Evolutionary conservation across 1,140 invertebrate genomes (phyloP), one percentile per base, ranked within the genome.

Genomic region (Caenorhabditis inopinata): DNA sequence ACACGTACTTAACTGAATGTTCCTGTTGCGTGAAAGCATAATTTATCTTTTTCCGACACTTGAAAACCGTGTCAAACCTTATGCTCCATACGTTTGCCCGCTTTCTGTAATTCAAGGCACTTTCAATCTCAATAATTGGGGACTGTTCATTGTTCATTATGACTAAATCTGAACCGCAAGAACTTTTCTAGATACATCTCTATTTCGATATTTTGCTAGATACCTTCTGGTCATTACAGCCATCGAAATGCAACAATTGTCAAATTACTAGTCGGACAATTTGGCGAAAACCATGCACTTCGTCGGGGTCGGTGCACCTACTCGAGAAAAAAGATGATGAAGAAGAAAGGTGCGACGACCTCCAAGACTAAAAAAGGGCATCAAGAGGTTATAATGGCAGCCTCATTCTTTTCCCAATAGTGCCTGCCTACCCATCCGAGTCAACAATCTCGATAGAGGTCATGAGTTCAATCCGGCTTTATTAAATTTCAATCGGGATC

Each of bases 381-480:
- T 68, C 58, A 68, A 68, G 58, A 38, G 58, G 58, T 68, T 68
- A 68, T 68, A 68, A 68, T 68, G 58, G 58, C 58, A 68, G 32
- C 58, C 32, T 29, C 53, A 58, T 58, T 68, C 58, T 42, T 21
- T 68, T 68, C 27, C 6, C 21, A 23, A 25, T 21, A 32, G 58
- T 68, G 58, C 38, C 58, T 68, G 38, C 29, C 58, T 68, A 68
- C 29, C 58, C 58, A 68, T 68, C 58, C 58, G 58, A 68, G 58
- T 68, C 58, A 68, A 68, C 58, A 68, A 68, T 68, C 58, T 68
- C 58, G 21, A 68, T 42, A 68, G 38, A 68, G 58, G 58, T 42
- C 58, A 68, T 42, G 58, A 68, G n/a, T 68, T 68, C n/a, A n/a
- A n/a, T n/a, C n/a, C n/a, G n/a, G n/a, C n/a, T n/a, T n/a, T n/a